phyloP scores from a whole-genome alignment of 2,888 invertebrate genomes.

The Cantharis nigra region DNA sequence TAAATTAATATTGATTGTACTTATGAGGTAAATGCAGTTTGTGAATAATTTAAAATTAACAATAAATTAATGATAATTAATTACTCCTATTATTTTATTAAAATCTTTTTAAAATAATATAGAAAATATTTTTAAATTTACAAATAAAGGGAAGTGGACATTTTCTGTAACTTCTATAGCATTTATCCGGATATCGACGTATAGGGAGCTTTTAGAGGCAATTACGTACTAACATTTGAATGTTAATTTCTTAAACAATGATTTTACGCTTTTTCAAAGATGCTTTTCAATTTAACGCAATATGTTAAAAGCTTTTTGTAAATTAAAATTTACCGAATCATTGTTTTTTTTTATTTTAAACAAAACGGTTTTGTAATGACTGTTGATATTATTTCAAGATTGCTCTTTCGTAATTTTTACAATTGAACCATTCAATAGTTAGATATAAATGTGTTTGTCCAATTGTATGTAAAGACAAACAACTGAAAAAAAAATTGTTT shows the following conservation, averaged over 20 bases:
- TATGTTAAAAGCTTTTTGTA: neutral
- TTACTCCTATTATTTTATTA: no score
- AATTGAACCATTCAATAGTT: neutral
- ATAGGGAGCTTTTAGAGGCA: neutral
- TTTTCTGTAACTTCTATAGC: neutral
- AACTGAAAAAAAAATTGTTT: neutral
- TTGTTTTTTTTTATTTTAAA: neutral
- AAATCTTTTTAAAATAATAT: no score
- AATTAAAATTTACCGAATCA: neutral
- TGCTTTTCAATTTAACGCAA: neutral
- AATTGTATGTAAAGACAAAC: neutral
- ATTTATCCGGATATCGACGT: neutral
- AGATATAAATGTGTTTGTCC: neutral
- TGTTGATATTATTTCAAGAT: neutral
- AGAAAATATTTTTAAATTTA: neutral
- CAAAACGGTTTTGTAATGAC: neutral
- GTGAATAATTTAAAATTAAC: no score
- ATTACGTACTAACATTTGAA: neutral
- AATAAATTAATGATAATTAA: no score
- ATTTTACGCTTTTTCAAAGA: neutral
- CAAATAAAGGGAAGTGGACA: neutral
- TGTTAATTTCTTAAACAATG: neutral
- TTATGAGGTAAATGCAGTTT: no score
- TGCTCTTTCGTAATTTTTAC: neutral
- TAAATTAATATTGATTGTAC: no score